A percentile compares a stretch with the other conserved stretches of the same genome.
phyloP scores from a whole-genome alignment of 2,113 vertebrate genomes.

The Stigmatopora argus region DNA sequence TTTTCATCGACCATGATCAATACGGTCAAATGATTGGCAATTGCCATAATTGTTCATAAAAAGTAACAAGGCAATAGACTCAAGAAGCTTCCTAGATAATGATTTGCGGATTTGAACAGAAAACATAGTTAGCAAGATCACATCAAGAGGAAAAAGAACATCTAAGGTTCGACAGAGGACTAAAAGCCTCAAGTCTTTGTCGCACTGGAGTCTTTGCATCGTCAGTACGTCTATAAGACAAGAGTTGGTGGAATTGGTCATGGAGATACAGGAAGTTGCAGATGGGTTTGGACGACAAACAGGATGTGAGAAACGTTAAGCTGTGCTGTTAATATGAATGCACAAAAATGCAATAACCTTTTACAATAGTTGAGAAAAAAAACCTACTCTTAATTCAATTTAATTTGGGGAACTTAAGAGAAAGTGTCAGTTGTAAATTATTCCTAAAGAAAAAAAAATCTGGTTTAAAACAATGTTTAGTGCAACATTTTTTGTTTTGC shows the following conservation, averaged over 20 bases:
- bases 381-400: neutral
- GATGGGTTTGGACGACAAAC: slow-evolving; percentile 67
- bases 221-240: slow-evolving; percentile 6
- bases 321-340: slow-evolving; percentile 19
- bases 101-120: neutral
- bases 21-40: slow-evolving; percentile 14
- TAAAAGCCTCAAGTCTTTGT: neutral
- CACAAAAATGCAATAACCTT: slow-evolving; percentile 4
- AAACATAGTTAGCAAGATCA: neutral
- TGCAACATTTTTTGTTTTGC: neutral
- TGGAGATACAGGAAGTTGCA: slow-evolving; percentile 66
- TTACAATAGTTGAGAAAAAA: slow-evolving; percentile 14
- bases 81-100: slow-evolving; percentile 12
- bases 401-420: neutral
- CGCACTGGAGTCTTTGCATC: neutral
- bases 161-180: neutral
- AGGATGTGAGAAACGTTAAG: slow-evolving; percentile 66
- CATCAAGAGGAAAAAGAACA: neutral
- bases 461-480: neutral
- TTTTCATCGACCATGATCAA: slow-evolving; percentile 13
- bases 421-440: neutral
- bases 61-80: slow-evolving; percentile 12
- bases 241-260: slow-evolving; percentile 37
- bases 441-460: neutral
- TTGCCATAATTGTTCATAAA: neutral